phyloP scores from a whole-genome alignment of 37 sponge, comb jelly and placozoan genomes.

The Spongilla lacustris region DNA sequence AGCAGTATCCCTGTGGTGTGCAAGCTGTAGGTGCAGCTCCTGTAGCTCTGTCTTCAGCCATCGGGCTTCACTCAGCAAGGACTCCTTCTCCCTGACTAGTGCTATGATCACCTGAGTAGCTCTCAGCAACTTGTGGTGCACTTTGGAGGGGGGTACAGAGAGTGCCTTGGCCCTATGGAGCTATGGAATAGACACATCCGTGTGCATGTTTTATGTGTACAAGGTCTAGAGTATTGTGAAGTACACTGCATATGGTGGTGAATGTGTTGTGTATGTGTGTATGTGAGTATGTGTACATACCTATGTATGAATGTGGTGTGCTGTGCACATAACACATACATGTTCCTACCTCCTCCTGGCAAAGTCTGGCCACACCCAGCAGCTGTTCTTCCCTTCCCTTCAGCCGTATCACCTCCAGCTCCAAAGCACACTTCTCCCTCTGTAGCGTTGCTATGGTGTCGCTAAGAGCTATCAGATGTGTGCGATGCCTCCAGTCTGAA shows the following conservation, averaged over 20 bases:
- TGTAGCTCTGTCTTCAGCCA: no score
- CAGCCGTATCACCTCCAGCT: slow-evolving; percentile 15
- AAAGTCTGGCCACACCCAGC: background rate
- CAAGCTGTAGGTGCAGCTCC: no score
- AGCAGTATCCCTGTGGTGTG: no score
- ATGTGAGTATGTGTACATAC: background rate
- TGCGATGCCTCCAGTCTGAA: background rate
- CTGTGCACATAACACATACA: no score
- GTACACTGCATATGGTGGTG: no score
- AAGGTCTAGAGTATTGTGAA: background rate
- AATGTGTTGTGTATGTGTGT: background rate
- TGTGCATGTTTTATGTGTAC: background rate
- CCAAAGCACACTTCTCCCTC: slow-evolving; percentile 49
- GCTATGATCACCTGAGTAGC: slow-evolving; percentile 69
- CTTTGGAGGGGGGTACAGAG: slow-evolving; percentile 36
- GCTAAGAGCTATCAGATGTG: slow-evolving; percentile 45
- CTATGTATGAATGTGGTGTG: background rate
- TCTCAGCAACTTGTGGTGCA: slow-evolving; percentile 56
- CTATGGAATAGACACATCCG: background rate
- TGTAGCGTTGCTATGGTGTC: slow-evolving; percentile 48
- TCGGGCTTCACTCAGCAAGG: background rate
- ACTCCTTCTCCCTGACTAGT: slow-evolving; percentile 41
- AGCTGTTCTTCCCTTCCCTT: slow-evolving; percentile 18
- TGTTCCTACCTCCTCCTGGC: slow-evolving; percentile 30
- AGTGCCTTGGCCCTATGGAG: slow-evolving; percentile 19